Evolutionary conservation across 1,140 invertebrate genomes (phyloP), one percentile per base, ranked within the genome.

Genomic region (Tetragonula clypearis): DNA sequence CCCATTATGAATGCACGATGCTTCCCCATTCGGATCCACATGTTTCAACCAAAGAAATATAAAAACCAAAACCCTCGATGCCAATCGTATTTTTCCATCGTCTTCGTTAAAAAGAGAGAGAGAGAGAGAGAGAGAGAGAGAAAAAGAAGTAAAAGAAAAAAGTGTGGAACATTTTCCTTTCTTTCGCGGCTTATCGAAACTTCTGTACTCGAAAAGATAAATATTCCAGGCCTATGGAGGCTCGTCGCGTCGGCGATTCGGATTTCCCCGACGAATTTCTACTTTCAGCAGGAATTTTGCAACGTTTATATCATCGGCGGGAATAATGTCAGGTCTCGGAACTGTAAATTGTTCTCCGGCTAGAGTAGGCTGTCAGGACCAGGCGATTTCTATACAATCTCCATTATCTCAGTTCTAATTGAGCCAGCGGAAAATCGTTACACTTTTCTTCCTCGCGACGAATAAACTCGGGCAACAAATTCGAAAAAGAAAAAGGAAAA

Each of bases 371-470:
- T 81, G 79, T 73, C 69, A 81, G 41, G 41, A 41, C 12, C 79
- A 81, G 69, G 19, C 79, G 35, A 81, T 73, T 55, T 81, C 68
- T 81, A 53, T 49, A 41, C 55, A 81, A 60, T 74, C 35, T 62
- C 69, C 69, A 53, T 81, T 81, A 74, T 73, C 69, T 73, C 55
- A 3, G 69, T 73, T 73, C 35, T 74, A 81, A 81, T 81, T 81
- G 69, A 73, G 60, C 56, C 71, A 3, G 26, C 49, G 41, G 53
- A 53, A 56, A 73, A 68, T 12, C 30, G 53, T 17, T 56, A 26
- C 15, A 55, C 65, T 68, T 79, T n/a, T 21, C 17, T 14, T 8
- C 6, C 21, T 49, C 5, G 21, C 19, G 8, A 19, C 4, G 14
- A 11, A 71, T 12, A 21, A 30, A 66, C 68, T 21, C 0, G 30